These are phyloP conservation scores for Thamnophis sirtalis DNA, from an alignment of 2,113 vertebrate genomes.

Conservation along the genomic window DNA sequence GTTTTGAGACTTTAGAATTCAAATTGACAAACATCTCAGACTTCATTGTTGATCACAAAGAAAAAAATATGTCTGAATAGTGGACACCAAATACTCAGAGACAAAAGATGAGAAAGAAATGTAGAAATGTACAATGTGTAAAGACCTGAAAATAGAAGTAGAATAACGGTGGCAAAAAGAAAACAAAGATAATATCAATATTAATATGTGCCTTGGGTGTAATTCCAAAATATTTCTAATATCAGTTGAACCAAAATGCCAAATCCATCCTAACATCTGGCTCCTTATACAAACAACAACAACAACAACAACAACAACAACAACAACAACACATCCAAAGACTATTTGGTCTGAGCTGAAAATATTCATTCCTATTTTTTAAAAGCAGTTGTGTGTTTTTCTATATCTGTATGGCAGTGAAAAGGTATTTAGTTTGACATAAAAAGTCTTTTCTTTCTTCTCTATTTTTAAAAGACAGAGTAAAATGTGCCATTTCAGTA, in stretches of 20 bases:
- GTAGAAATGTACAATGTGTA: background rate
- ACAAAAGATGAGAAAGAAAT: no score
- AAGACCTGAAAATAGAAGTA: background rate
- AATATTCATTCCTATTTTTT: background rate
- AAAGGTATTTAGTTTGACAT: background rate
- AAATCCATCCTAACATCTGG: background rate
- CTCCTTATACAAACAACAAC: background rate
- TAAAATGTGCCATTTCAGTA: background rate
- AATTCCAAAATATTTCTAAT: background rate
- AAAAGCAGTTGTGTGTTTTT: background rate
- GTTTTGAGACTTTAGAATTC: no score
- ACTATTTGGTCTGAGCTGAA: background rate
- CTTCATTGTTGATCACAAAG: no score
- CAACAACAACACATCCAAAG: background rate
- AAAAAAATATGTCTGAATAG: no score
- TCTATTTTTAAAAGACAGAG: background rate
- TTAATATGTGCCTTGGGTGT: background rate
- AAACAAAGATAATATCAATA: background rate
- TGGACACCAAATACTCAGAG: no score
- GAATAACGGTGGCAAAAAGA: background rate
- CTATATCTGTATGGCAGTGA: background rate
- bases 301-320: no score
- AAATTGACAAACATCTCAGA: no score
- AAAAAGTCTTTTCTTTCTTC: background rate
- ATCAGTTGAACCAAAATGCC: background rate